Conservation (phyloP, 2,797 vertebrate genomes). For the Petrocephalus sullivani region DNA sequence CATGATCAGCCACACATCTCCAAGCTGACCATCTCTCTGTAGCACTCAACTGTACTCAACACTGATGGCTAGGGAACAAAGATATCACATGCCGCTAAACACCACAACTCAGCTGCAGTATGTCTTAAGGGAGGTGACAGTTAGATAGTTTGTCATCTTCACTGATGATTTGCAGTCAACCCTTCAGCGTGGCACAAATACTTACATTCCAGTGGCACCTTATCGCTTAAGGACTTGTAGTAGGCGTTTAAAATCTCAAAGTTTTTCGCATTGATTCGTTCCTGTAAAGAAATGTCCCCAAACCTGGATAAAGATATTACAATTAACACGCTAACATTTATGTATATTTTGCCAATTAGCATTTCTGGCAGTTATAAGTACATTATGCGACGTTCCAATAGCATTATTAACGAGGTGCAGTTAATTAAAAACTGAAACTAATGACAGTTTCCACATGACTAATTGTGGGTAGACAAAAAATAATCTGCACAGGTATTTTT, state of each 20-base stretch:
- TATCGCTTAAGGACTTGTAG: constrained; percentile 85
- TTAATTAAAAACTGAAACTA: not conserved
- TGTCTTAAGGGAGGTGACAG: not conserved
- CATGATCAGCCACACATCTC: not conserved
- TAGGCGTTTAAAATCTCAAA: constrained; percentile 88
- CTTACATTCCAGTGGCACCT: constrained; percentile 89
- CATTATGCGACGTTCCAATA: not conserved
- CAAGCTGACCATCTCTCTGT: not conserved
- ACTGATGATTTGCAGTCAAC: not conserved
- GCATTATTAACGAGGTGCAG: not conserved
- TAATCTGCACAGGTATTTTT: not conserved
- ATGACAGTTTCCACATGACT: not conserved
- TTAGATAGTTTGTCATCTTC: not conserved
- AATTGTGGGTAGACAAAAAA: not conserved
- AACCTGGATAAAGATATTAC: constrained; percentile 66
- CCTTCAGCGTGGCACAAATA: constrained; percentile 30
- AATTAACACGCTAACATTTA: not conserved
- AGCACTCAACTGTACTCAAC: not conserved
- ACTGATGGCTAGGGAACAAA: not conserved
- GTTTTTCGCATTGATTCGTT: constrained; percentile 95
- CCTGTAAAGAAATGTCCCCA: constrained; percentile 94
- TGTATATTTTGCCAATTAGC: not conserved
- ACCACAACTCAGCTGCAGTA: not conserved
- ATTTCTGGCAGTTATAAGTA: not conserved
- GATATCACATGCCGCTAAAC: not conserved